These are phyloP conservation scores for Dermatophagoides farinae DNA, from an alignment of 1,140 invertebrate genomes.

Conservation along the genomic window DNA sequence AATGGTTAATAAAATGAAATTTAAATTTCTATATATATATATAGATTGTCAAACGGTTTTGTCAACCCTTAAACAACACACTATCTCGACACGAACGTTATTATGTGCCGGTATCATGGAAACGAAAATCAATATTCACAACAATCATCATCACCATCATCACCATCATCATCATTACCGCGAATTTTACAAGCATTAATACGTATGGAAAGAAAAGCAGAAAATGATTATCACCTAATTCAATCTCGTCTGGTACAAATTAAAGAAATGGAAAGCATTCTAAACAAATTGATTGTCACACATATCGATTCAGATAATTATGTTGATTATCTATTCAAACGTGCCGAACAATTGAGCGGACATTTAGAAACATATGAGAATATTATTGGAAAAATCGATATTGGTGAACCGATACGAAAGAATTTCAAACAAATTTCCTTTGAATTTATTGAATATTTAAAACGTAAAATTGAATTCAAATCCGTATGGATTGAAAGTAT, in stretches of 20 bases:
- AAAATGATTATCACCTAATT: neutral
- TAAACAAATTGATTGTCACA: neutral
- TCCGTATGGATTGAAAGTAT: neutral
- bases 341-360: neutral
- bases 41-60: too few relatives aligned
- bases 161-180: neutral
- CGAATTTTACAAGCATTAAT: neutral
- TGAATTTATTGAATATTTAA: constrained; percentile 5
- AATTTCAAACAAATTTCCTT: neutral
- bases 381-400: constrained; percentile 6
- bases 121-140: neutral
- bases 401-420: neutral
- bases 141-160: neutral
- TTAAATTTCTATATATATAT: too few relatives aligned
- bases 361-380: constrained; percentile 6
- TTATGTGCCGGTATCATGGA: too few relatives aligned
- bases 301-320: constrained; percentile 1
- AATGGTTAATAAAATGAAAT: too few relatives aligned
- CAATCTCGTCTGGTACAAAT: neutral
- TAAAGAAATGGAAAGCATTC: neutral
- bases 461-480: neutral
- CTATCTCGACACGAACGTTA: too few relatives aligned
- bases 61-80: too few relatives aligned
- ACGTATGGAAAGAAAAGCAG: neutral
- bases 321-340: neutral